Percentiles rank a stretch among this genome's conserved stretches.
Conservation (phyloP, 2,113 vertebrate genomes). For the Callopanchax toddi region DNA sequence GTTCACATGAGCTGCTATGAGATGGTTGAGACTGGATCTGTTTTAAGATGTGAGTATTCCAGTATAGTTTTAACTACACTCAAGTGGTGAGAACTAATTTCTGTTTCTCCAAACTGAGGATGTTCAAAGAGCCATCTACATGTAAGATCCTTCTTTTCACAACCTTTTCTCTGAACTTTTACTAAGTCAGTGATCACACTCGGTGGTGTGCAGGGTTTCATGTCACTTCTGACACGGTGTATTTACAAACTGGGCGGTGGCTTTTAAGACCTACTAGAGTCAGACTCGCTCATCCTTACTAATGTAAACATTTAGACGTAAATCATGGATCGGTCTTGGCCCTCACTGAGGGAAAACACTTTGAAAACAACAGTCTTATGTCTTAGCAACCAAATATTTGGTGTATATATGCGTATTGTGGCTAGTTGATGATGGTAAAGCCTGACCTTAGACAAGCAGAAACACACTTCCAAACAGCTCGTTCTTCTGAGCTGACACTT, state of each 20-base stretch:
- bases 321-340: neutral
- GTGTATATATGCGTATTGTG: neutral
- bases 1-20: too few relatives aligned
- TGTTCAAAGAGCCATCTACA: too few relatives aligned
- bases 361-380: conserved; percentile 33
- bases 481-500: neutral
- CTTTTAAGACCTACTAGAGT: neutral
- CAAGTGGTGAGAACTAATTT: too few relatives aligned
- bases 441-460: conserved; percentile 50
- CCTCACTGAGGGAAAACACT: neutral
- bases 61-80: too few relatives aligned
- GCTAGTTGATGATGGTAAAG: conserved; percentile 3
- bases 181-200: neutral
- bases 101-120: too few relatives aligned
- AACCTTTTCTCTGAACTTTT: conserved; percentile 2
- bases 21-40: neutral
- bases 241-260: conserved; percentile 53
- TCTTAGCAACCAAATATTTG: conserved; percentile 38
- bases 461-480: conserved; percentile 17
- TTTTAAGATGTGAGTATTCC: too few relatives aligned
- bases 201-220: neutral
- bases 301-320: conserved; percentile 48
- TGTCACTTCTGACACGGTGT: conserved; percentile 11
- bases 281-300: neutral
- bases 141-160: too few relatives aligned